Base-by-base conservation (phyloP, 37 sponge, comb jelly and placozoan species). In the Haliclona indistincta region DNA sequence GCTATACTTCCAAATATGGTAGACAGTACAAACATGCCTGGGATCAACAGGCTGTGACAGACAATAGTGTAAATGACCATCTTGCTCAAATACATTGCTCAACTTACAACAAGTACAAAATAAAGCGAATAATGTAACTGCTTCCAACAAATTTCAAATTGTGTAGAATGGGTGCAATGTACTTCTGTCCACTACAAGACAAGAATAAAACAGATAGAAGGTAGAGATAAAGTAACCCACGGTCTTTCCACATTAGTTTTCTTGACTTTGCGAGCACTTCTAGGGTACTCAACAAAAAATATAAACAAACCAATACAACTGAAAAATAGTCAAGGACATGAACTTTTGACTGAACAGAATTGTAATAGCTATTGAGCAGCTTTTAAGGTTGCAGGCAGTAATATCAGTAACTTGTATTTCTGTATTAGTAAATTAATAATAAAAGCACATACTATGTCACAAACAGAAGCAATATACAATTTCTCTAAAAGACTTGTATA, bases 211-310 rank as follows among this genome's bases (percentile, higher is more conserved):
- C 17, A 20, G 17, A 1, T 39, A 8, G 71, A 47, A 47, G 15
- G 15, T 15, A 47, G 51, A 58, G 26, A 58, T 8, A 20, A 20
- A 25, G 22, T 7, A 0, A 54, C 91, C 77, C 29, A 90, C 91
- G 81, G 81, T 78, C 91, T 63, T 44, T 85, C 81, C 44, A 81
- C 78, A 45, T 71, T 76, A 38, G 47, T 81, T 33, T 74, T 70
- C 11, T 54, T 60, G 35, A 71, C 71, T 64, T 82, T 51, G n/a
- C 80, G 55, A 5, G 64, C 66, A 62, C 91, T 82, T 20, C 82
- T 63, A 8, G 91, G 91, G 43, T 90, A 90, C 74, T 90, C 91
- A 61, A 81, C 15, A 26, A 90, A 64, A 51, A 90, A 65, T 39
- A 90, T 75, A 41, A 85, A 38, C 66, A 83, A 49, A 43, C 70